Evolutionary conservation across 2,888 invertebrate species (phyloP).

Genomic region (Mechanitis mazaeus): DNA sequence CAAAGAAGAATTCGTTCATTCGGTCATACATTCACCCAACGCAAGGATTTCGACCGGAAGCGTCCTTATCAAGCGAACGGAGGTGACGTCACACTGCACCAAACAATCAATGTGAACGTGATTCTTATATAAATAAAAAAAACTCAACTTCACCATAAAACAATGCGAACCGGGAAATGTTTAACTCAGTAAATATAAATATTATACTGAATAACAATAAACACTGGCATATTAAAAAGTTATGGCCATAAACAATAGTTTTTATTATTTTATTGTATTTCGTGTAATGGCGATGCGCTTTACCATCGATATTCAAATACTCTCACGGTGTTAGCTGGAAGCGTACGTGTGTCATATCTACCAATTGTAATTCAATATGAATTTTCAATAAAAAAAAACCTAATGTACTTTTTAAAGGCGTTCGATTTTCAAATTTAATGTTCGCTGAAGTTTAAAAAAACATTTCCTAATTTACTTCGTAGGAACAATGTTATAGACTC

Average conservation of each 20-base stretch:
- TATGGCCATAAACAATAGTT: constrained; percentile 24
- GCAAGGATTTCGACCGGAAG: constrained; percentile 67
- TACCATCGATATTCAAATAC: constrained; percentile 47
- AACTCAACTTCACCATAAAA: constrained; percentile 55
- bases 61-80: constrained; percentile 68
- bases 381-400: constrained; percentile 53
- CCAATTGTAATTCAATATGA: constrained; percentile 67
- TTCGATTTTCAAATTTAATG: too few relatives aligned
- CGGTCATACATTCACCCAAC: constrained; percentile 37
- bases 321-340: constrained; percentile 63
- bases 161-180: constrained; percentile 60
- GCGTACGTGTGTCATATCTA: constrained; percentile 54
- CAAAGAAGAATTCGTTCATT: constrained; percentile 30
- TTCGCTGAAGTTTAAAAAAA: constrained; percentile 42
- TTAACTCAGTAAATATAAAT: constrained; percentile 35
- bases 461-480: constrained; percentile 71
- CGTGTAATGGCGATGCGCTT: constrained; percentile 21
- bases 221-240: constrained; percentile 17
- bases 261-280: constrained; percentile 26
- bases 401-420: too few relatives aligned
- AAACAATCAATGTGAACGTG: constrained; percentile 65
- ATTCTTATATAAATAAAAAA: constrained; percentile 68
- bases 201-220: constrained; percentile 23
- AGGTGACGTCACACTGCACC: constrained; percentile 64
- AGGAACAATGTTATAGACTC: constrained; percentile 70